Evolutionary conservation across 2,113 vertebrate genomes (phyloP).

Genomic region (Pipa parva): DNA sequence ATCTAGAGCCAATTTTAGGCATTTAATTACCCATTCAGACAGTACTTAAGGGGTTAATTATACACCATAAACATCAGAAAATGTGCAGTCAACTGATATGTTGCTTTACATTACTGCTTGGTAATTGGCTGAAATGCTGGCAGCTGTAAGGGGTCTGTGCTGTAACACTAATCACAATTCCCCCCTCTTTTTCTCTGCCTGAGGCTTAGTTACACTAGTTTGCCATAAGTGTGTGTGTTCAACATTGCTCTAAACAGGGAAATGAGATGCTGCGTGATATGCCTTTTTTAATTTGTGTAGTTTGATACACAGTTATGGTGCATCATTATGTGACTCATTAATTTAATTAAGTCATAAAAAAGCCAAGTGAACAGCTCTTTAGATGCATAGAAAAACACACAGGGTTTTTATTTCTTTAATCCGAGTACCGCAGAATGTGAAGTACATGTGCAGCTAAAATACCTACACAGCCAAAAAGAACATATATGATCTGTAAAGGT

Average conservation of each 20-base stretch:
- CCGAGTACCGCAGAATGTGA: constrained; percentile 6
- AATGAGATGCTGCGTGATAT: constrained; percentile 37
- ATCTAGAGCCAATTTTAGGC: neutral
- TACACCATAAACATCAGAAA: neutral
- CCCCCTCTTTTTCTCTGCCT: neutral
- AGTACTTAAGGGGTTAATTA: constrained; percentile 2
- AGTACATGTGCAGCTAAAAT: neutral
- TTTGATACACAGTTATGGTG: constrained; percentile 39
- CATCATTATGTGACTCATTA: constrained; percentile 41
- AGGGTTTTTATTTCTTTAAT: constrained; percentile 26
- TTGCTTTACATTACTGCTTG: constrained; percentile 4
- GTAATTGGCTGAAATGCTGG: neutral
- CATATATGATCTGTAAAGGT: too few species aligned
- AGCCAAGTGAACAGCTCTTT: constrained; percentile 26
- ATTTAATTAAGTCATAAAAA: constrained; percentile 41
- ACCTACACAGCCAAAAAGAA: too few species aligned
- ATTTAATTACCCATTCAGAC: neutral
- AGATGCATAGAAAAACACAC: constrained; percentile 17
- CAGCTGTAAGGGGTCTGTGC: constrained; percentile 21
- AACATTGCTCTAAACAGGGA: constrained; percentile 36
- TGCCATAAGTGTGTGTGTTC: constrained; percentile 33
- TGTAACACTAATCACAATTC: constrained; percentile 21
- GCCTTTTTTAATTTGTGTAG: constrained; percentile 35
- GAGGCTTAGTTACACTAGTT: constrained; percentile 29
- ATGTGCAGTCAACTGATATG: neutral